Base-by-base conservation (phyloP, 2,797 vertebrate species). In the Bucorvus abyssinicus region DNA sequence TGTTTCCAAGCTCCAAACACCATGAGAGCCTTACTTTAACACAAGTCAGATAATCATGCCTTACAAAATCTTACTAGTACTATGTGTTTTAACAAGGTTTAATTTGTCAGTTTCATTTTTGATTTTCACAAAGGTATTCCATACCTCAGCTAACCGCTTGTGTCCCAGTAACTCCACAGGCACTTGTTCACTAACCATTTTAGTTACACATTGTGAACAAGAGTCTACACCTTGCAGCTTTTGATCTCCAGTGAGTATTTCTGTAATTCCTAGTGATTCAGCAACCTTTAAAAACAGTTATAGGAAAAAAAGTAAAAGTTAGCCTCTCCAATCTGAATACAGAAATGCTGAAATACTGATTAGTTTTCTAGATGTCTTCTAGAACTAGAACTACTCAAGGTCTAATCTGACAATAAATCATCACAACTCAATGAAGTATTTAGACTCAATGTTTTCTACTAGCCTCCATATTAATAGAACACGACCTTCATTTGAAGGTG, bases 231-330 rank as follows among this genome's bases (percentile, higher is more conserved):
- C 34, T 96, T 96, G 89, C 90, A n/a, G 30, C 49, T 74, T 96
- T 53, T 32, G 68, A 38, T 95, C 95, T 97, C 97, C 97, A 86
- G 98, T 97, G 89, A 98, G 97, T 26, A 96, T 92, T 63, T 98
- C 98, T 50, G 98, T 96, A 96, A 99, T 98, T 90, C 99, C 99
- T 47, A 99, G 90, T 14, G 98, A 99, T 96, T 98, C 97, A 22
- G 99, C 99, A 55, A 99, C 98, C 99, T 99, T 93, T 42, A 84
- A 86, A 94, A 89, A 94, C 59, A 90, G 84, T 92, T 64, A 86
- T 0, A 74, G 52, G 15, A 18, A 15, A 67, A 61, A 87, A 61
- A 83, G 20, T 38, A 61, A n/a, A 63, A 61, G 53, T 90, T 89
- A 94, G 32, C 52, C 44, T 89, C 56, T 83, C 49, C 44, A 32